Conservation (phyloP, 2,113 vertebrate genomes). For the Ariopsis seemanni region DNA sequence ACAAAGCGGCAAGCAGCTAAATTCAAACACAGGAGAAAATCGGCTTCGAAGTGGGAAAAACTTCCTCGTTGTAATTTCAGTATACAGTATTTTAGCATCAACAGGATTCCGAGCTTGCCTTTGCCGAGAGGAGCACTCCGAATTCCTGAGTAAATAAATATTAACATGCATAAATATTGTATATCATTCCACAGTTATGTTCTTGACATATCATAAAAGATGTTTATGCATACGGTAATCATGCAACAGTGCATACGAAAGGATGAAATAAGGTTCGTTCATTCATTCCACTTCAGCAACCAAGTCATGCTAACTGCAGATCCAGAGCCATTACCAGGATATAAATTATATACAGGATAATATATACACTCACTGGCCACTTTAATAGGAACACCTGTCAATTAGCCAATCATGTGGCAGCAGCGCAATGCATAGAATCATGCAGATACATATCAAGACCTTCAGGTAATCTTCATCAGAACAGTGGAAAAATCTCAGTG, state of each 20-base stretch:
- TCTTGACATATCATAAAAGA: background rate
- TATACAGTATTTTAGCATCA: no score
- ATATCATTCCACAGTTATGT: no score
- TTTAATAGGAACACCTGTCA: background rate
- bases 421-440: background rate
- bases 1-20: no score
- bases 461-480: background rate
- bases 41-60: no score
- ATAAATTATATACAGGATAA: background rate
- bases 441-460: background rate
- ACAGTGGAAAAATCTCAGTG: background rate
- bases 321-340: background rate
- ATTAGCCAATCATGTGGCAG: background rate
- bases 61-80: no score
- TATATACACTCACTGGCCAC: background rate
- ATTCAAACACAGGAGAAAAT: no score
- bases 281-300: background rate
- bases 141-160: no score
- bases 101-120: no score
- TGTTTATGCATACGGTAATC: background rate
- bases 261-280: background rate
- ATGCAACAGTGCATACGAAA: background rate
- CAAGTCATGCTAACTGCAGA: no score
- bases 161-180: no score
- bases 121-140: no score